phyloP scores from a whole-genome alignment of 2,113 vertebrate species.

The Ictalurus punctatus region DNA sequence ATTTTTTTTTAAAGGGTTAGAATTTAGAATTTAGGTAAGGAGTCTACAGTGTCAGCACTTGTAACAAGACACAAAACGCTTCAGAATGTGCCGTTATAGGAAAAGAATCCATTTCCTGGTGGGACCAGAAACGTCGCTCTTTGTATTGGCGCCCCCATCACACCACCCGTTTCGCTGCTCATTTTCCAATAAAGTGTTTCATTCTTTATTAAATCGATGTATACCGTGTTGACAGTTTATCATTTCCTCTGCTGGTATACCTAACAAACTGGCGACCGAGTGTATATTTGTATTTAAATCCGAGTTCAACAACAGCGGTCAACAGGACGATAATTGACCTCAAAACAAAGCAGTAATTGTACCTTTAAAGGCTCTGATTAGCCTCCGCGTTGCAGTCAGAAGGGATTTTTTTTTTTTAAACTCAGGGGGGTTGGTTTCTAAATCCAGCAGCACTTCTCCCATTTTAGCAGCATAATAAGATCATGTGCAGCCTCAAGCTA shows the following conservation, averaged over 20 bases:
- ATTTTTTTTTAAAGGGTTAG: no score
- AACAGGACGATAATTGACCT: neutral
- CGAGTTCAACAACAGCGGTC: neutral
- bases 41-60: no score
- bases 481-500: neutral
- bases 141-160: neutral
- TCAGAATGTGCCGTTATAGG: neutral
- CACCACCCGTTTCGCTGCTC: neutral
- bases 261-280: neutral
- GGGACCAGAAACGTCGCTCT: neutral
- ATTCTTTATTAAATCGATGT: neutral
- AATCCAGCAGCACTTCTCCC: constrained; percentile 18
- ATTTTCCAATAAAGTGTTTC: neutral
- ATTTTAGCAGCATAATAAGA: constrained; percentile 34
- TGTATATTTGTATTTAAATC: neutral
- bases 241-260: neutral
- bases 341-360: constrained; percentile 10
- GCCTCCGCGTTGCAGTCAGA: neutral
- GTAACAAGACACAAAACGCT: neutral
- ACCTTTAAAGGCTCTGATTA: constrained; percentile 22
- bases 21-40: no score
- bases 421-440: neutral
- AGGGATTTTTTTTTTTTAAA: neutral
- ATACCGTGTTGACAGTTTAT: neutral
- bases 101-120: neutral